A percentile compares a stretch with the other conserved stretches of the same genome.
phyloP scores from a whole-genome alignment of 2,113 vertebrate species.

The Sminthopsis crassicaudata region DNA sequence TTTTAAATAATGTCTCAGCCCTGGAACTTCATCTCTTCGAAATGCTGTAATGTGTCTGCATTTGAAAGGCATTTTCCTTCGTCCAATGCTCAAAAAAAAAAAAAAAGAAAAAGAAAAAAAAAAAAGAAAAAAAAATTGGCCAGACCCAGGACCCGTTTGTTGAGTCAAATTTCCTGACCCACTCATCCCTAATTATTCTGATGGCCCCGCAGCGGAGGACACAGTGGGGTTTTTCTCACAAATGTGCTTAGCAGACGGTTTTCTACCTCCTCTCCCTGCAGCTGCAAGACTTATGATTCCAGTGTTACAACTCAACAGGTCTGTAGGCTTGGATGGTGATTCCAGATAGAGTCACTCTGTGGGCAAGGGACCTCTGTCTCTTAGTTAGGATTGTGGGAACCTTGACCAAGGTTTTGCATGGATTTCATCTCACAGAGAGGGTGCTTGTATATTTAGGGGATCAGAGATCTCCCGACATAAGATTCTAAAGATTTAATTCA shows the following conservation, averaged over 20 bases:
- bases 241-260: conserved; percentile 2
- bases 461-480: conserved; percentile 67
- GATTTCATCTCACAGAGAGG: conserved; percentile 44
- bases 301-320: conserved; percentile 61
- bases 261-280: conserved; percentile 26
- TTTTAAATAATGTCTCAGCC: background rate
- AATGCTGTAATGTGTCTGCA: background rate
- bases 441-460: conserved; percentile 66
- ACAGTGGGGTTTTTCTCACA: background rate
- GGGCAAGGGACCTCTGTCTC: conserved; percentile 16
- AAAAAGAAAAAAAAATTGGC: conserved; percentile 20
- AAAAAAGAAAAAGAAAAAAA: conserved; percentile 16
- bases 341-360: conserved; percentile 48
- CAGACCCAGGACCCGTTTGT: background rate
- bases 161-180: conserved; percentile 57
- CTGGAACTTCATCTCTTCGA: background rate
- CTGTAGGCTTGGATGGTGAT: conserved; percentile 55
- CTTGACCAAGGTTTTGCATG: background rate
- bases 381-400: conserved; percentile 44
- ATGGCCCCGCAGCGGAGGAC: background rate
- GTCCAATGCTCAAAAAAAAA: conserved; percentile 25
- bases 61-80: conserved; percentile 43
- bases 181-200: conserved; percentile 11
- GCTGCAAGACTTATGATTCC: conserved; percentile 63
- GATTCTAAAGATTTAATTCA: conserved; percentile 60